Evolutionary conservation across 2,888 invertebrate genomes (phyloP).

Genomic region (Philaethria dido): DNA sequence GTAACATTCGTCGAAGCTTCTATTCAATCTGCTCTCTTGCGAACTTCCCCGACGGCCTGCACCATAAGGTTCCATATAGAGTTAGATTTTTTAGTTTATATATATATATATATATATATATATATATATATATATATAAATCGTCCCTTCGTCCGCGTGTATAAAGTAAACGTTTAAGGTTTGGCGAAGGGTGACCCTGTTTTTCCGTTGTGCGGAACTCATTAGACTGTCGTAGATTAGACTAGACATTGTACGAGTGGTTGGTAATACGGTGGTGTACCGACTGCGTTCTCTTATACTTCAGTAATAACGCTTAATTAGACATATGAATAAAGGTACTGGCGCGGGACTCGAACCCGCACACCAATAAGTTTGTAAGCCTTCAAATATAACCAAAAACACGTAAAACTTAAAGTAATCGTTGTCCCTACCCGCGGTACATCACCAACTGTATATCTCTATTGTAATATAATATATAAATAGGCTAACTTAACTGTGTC

Average conservation of each 20-base stretch:
- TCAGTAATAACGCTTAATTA: slow-evolving; percentile 5
- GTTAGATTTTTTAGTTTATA: slow-evolving; percentile 63
- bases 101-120: slow-evolving; percentile 20
- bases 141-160: slow-evolving; percentile 70
- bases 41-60: slow-evolving; percentile 62
- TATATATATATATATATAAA: slow-evolving; percentile 33
- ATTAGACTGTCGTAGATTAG: slow-evolving; percentile 82
- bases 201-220: slow-evolving; percentile 82
- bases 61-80: slow-evolving; percentile 76
- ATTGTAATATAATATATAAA: slow-evolving; percentile 74
- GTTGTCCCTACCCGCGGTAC: slow-evolving; percentile 49
- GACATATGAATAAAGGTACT: neutral
- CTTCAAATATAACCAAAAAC: slow-evolving; percentile 11
- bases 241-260: slow-evolving; percentile 75
- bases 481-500: slow-evolving; percentile 82
- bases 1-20: slow-evolving; percentile 37
- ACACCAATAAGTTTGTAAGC: neutral
- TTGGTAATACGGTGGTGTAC: slow-evolving; percentile 65
- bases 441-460: slow-evolving; percentile 65
- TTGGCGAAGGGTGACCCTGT: slow-evolving; percentile 67
- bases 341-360: slow-evolving; percentile 6
- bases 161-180: slow-evolving; percentile 70
- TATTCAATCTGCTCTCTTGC: slow-evolving; percentile 57
- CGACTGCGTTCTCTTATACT: slow-evolving; percentile 37
- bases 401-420: neutral